A percentile compares a stretch with the other conserved stretches of the same genome.
phyloP scores from a whole-genome alignment of 2,888 invertebrate genomes.

The Hedya salicella region DNA sequence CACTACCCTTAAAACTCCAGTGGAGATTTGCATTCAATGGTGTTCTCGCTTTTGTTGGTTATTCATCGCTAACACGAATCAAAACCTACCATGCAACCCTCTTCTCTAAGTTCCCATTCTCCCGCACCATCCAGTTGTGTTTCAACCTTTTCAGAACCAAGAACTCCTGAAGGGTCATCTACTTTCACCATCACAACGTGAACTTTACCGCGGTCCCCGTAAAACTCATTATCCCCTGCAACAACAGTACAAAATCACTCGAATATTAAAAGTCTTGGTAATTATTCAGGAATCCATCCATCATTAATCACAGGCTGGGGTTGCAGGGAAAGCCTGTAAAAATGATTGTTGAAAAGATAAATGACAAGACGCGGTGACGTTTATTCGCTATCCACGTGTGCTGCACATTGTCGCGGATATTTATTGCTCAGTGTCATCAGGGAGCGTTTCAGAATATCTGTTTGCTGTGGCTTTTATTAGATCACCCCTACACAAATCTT shows the following conservation, averaged over 20 bases:
- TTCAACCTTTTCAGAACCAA: conserved; percentile 55
- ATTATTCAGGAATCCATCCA: conserved; percentile 86
- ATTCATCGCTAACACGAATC: conserved; percentile 50
- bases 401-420: conserved; percentile 62
- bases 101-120: conserved; percentile 45
- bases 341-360: conserved; percentile 84
- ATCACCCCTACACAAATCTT: conserved; percentile 3
- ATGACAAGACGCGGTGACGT: conserved; percentile 80
- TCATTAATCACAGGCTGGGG: conserved; percentile 83
- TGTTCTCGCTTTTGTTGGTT: conserved; percentile 75
- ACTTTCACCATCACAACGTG: conserved; percentile 54
- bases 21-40: conserved; percentile 83
- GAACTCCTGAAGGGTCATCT: conserved; percentile 76
- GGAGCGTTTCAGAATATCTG: conserved; percentile 63
- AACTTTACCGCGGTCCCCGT: conserved; percentile 53
- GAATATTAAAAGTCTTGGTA: conserved; percentile 85
- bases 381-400: conserved; percentile 70
- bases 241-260: conserved; percentile 71
- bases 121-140: conserved; percentile 25
- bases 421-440: conserved; percentile 64
- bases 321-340: conserved; percentile 79
- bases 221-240: conserved; percentile 55
- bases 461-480: conserved; percentile 48
- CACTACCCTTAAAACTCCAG: conserved; percentile 84
- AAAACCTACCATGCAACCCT: conserved; percentile 50